Evolutionary conservation across 2,113 vertebrate genomes (phyloP).

Genomic region (Sialia sialis): DNA sequence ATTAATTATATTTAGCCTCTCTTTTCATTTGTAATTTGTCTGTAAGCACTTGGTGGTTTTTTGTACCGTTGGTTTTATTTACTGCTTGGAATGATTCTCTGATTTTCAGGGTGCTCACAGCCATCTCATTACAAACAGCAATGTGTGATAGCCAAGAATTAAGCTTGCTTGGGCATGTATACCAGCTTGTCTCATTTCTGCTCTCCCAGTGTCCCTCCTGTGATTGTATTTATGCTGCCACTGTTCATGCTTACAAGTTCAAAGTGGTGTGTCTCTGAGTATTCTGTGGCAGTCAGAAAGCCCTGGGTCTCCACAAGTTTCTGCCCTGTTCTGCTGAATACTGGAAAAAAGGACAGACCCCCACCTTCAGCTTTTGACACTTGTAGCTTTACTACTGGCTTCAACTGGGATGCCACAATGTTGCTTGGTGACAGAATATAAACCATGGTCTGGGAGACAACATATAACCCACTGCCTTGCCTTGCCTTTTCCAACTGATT

Average conservation of each 20-base stretch:
- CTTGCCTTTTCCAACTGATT: neutral
- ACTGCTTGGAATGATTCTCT: neutral
- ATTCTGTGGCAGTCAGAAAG: neutral
- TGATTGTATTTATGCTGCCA: neutral
- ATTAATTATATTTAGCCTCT: neutral
- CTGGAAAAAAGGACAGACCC: neutral
- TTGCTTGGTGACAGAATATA: neutral
- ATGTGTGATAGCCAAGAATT: neutral
- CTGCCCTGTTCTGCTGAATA: neutral
- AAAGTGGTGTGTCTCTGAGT: neutral
- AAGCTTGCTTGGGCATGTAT: neutral
- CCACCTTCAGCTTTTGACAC: neutral
- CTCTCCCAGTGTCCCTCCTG: neutral
- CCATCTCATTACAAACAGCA: neutral
- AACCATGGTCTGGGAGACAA: neutral
- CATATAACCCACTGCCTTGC: neutral
- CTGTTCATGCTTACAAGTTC: neutral
- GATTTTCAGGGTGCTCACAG: neutral
- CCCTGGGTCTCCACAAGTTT: neutral
- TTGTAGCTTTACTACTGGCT: neutral
- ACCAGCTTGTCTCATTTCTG: neutral
- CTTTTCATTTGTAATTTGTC: conserved; percentile 10
- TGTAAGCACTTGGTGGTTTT: neutral
- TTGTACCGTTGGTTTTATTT: neutral
- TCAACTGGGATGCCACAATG: neutral